Evolutionary conservation across 2,797 vertebrate species (phyloP), one percentile per base, ranked within the genome.

Genomic region (Dicrostonyx torquatus): DNA sequence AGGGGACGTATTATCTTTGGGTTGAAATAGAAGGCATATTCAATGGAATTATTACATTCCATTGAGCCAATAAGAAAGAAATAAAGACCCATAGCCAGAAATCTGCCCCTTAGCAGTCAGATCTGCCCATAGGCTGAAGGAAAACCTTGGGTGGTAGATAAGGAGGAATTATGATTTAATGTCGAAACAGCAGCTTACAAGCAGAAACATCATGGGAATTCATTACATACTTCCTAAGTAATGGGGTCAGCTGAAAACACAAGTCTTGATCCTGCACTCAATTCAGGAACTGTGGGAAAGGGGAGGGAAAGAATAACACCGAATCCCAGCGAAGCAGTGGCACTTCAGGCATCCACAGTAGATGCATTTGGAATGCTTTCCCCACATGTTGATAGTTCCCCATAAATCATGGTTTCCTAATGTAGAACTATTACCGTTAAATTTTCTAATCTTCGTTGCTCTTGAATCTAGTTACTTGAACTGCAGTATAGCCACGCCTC

Each of bases 181-280:
- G 24, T 91, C 48, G 50, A 43, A 50, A 89, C 34, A 91, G 87
- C 92, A 95, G 92, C 60, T 18, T 85, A n/a, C 86, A 86, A 91
- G 77, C 50, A 83, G 26, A 95, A 78, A 37, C 48, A 29, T 60
- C 24, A 11, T 78, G 9, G 48, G 45, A 83, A 68, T 83, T 94
- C 34, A 87, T 87, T 89, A 77, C 55, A 78, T 79, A 78, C 48
- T 93, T 83, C 78, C 12, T 68, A 85, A 79, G 64, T 62, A 87
- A 89, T 70, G 34, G 58, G 20, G 37, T 70, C 31, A 43, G 12
- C n/a, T 62, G 82, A 58, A 66, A 94, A 55, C 43, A 68, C 14
- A 75, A 13, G 79, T 89, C 29, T 86, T 92, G 85, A 45, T 82
- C n/a, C 18, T 45, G 15, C 6, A 62, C 70, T 91, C 55, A 89